A percentile compares a stretch with the other conserved stretches of the same genome.
Conservation (phyloP, 2,113 vertebrate species). For the Vidua macroura region DNA sequence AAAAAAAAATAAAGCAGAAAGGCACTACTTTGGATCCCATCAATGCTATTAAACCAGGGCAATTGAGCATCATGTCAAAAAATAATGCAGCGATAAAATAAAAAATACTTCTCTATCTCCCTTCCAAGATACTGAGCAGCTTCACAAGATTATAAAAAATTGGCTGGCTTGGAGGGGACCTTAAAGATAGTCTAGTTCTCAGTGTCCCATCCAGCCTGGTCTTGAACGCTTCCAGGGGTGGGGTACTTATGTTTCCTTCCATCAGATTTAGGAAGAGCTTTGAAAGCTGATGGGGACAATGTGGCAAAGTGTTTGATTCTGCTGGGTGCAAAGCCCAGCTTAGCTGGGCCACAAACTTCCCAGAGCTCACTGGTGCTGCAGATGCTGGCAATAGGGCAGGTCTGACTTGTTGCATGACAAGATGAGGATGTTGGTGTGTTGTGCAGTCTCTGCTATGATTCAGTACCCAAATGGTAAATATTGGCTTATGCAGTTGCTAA, state of each 20-base stretch:
- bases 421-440: fast-evolving
- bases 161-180: not conserved
- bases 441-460: not conserved
- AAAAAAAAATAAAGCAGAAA: not conserved
- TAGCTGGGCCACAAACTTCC: not conserved
- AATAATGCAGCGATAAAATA: not conserved
- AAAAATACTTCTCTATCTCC: not conserved
- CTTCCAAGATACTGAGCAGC: not conserved
- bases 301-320: not conserved
- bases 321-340: not conserved
- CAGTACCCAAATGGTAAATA: not conserved
- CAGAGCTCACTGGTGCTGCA: fast-evolving
- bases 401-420: not conserved
- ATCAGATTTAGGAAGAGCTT: not conserved
- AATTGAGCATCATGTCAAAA: not conserved
- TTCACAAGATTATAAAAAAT: not conserved
- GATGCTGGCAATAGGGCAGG: not conserved
- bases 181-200: not conserved
- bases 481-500: not conserved
- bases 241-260: not conserved
- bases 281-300: not conserved
- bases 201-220: not conserved
- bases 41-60: fast-evolving
- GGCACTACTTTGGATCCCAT: not conserved
- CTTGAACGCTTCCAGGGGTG: not conserved